Evolutionary conservation across 2,888 invertebrate genomes (phyloP), one percentile per base, ranked within the genome.

Genomic region (Plebejus anna): DNA sequence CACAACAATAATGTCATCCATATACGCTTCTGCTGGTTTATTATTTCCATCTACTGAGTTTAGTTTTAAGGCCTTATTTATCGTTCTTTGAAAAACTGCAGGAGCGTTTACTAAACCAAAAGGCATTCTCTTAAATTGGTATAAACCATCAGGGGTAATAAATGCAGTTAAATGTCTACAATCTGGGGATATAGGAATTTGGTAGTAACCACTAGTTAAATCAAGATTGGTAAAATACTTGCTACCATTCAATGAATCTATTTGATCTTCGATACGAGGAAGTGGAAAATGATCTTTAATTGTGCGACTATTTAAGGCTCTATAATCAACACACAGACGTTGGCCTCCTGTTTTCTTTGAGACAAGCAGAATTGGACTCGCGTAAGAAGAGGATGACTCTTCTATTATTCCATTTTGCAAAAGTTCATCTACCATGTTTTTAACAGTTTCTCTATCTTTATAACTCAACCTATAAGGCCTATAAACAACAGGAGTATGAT

Each of bases 161-260:
- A 72, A 72, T 42, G 72, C 72, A 5, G 72, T 72, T 47, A 57
- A 57, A 57, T 57, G n/a, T 57, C 55, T 57, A 57, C 16, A 57
- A 57, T 57, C n/a, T n/a, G 57, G 16, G 16, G 57, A 51, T 51
- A 51, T 13, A 51, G 51, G 51, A 51, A 51, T 51, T 13, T 51
- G 11, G 4, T 51, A 13, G 13, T 57, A 57, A 4, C 57, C 57
- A 57, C 57, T 57, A 57, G 57, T n/a, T 57, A 57, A 16, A 57
- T 57, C 57, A 57, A 57, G 55, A 55, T 55, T 55, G 11, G 55
- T 55, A 55, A 55, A 55, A 55, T 55, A 55, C 11, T 55, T 55
- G 16, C 11, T 55, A 2, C 16, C 13, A 55, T 16, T 13, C 9
- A 55, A 55, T 16, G 55, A n/a, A 55, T 55, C 55, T 55, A 55